Evolutionary conservation across 2,797 vertebrate species (phyloP), one percentile per base, ranked within the genome.

Genomic region (Aulostomus chinensis): DNA sequence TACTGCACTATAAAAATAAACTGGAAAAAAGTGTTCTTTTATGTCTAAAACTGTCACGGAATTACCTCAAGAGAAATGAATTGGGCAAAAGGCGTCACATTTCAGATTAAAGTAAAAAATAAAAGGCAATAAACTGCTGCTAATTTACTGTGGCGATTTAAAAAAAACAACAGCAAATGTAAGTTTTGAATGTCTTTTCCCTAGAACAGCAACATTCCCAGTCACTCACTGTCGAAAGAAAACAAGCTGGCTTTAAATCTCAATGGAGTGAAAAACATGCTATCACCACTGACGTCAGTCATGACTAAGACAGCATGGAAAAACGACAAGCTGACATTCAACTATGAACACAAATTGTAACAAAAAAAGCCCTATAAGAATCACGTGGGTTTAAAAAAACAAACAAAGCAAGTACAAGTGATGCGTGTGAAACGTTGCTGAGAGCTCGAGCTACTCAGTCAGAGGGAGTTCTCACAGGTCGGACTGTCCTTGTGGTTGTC

Each of bases 1-100:
- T 81, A 83, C 78, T 84, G 76, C 80, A 75, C 57, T 61, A 60
- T 46, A 53, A 54, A 74, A 64, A 68, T 56, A 68, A 59, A 61
- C 49, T 28, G 13, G 30, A 58, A 48, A 49, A 62, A 35, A 17
- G 37, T 59, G 34, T 49, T 47, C 47, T 29, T 73, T 55, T 54
- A 40, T 39, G 37, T 10, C 42, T 63, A 36, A 65, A 70, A 54
- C 21, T n/a, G n/a, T n/a, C n/a, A n/a, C n/a, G n/a, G 64, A 29
- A 51, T 14, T 25, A 35, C 61, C 34, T 29, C 7, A n/a, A 31
- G 24, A 30, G 30, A 41, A 46, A 7, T 48, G 48, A 74, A 15
- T 55, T 73, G 66, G 81, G 56, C 65, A 76, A 69, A 72, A 60
- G 43, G 43, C 57, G 18, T 66, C 32, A 67, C 30, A 68, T 65